phyloP scores from a whole-genome alignment of 2,888 invertebrate genomes.

The Drosophila antonietae region DNA sequence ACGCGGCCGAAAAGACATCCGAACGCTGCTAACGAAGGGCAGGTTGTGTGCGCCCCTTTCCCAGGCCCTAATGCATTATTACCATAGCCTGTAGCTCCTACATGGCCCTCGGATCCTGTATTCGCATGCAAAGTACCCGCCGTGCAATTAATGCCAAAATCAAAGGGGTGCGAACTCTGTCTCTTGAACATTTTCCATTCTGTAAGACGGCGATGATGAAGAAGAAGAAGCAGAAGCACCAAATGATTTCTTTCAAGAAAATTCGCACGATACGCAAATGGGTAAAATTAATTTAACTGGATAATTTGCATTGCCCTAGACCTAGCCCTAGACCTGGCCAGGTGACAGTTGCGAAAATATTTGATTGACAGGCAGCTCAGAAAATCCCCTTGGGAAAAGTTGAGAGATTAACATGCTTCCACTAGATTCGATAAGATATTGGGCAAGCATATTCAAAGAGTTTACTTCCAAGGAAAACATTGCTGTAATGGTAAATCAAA shows the following conservation, averaged over 20 bases:
- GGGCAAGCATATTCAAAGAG: not conserved
- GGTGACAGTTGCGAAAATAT: conserved; percentile 10
- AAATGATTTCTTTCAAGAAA: conserved; percentile 21
- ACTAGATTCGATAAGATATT: not conserved
- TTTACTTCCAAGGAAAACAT: not conserved
- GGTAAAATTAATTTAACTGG: conserved; percentile 6
- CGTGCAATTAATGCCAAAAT: conserved; percentile 50
- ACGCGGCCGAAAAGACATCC: conserved; percentile 54
- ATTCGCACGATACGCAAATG: conserved; percentile 54
- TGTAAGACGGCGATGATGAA: not conserved
- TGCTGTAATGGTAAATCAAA: too few relatives aligned
- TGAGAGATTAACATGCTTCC: conserved; percentile 1
- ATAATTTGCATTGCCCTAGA: conserved; percentile 46
- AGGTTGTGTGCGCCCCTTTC: conserved; percentile 46
- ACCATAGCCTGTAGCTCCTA: conserved; percentile 10
- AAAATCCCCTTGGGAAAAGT: conserved; percentile 23
- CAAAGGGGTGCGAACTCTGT: conserved; percentile 45
- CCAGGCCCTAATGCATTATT: conserved; percentile 42
- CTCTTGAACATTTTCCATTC: not conserved
- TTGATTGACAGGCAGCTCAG: conserved; percentile 37
- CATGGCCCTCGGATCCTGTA: conserved; percentile 15
- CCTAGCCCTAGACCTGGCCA: not conserved
- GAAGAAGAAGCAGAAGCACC: not conserved
- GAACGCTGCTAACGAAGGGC: conserved; percentile 31
- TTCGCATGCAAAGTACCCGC: conserved; percentile 52